Evolutionary conservation across 2,113 vertebrate genomes (phyloP), one percentile per base, ranked within the genome.

Genomic region (Zosterops lateralis): DNA sequence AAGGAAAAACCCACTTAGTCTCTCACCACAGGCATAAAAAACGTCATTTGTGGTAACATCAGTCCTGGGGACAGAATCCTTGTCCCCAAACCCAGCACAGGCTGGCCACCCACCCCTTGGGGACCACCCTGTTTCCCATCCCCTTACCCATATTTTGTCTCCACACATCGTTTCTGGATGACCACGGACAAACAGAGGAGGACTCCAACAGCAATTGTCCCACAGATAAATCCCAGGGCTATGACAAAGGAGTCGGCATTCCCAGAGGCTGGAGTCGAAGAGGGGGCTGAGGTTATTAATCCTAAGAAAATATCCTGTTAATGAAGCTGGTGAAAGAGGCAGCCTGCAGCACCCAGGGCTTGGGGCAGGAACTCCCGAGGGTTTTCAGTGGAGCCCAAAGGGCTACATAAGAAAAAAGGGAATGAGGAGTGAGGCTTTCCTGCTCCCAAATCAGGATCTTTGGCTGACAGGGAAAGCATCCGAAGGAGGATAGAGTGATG

Each of bases 131-230:
- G 12, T 14, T 26, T 18, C 36, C 71, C 67, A 15, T 36, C 25
- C 10, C 84, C 98, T 97, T 96, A 99, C 99, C 98, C 97, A 2
- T 98, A 98, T 53, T 95, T 98, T 6, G 97, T 98, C 68, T 98
- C 98, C 87, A 96, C 89, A 2, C 97, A 95, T 95, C 97, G 97
- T 76, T 97, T 98, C 80, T 95, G 98, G 84, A 98, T 73, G 78
- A 97, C 97, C 80, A 99, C 86, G 1, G 96, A 97, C 29, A 94
- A 92, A 91, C 97, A 98, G 34, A 99, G 93, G 95, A 98, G 28
- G 19, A 98, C 32, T 18, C 98, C 96, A 0, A 99, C 95, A 0
- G 99, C 87, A 36, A 97, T 64, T 10, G 98, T 50, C 42, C 97
- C 97, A 1, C 98, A 98, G 78, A 98, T 95, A 53, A 99, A 98